Evolutionary conservation across 2,113 vertebrate genomes (phyloP).

Genomic region (Lophochroa leadbeateri): DNA sequence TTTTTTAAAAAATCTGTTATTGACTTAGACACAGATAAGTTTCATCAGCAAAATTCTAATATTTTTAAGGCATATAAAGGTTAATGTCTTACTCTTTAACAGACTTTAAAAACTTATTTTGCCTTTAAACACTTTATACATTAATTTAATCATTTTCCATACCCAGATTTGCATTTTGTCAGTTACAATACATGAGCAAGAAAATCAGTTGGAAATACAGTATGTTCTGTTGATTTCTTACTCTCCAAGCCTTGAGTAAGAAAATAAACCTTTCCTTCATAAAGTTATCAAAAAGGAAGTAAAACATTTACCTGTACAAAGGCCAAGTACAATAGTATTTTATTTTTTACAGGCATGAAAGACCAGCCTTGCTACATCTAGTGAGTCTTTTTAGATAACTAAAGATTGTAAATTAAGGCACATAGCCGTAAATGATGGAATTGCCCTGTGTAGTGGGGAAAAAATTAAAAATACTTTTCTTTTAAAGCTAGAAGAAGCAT

Average conservation of each 20-base stretch:
- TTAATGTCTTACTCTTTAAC: neutral
- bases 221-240: neutral
- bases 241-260: neutral
- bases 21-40: constrained; percentile 1
- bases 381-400: neutral
- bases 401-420: neutral
- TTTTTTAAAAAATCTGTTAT: neutral
- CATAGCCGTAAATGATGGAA: neutral
- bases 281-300: neutral
- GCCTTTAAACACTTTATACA: neutral
- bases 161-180: neutral
- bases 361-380: neutral
- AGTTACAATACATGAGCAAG: neutral
- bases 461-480: neutral
- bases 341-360: neutral
- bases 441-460: neutral
- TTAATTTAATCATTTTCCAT: neutral
- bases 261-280: neutral
- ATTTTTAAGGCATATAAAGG: constrained; percentile 1
- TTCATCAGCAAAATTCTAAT: constrained; percentile 37
- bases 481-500: neutral
- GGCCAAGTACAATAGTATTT: neutral
- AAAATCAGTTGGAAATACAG: neutral
- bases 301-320: neutral
- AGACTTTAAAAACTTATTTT: neutral